These are phyloP conservation scores for Ochropacha duplaris DNA, from an alignment of 2,888 invertebrate species.

Conservation along the genomic window DNA sequence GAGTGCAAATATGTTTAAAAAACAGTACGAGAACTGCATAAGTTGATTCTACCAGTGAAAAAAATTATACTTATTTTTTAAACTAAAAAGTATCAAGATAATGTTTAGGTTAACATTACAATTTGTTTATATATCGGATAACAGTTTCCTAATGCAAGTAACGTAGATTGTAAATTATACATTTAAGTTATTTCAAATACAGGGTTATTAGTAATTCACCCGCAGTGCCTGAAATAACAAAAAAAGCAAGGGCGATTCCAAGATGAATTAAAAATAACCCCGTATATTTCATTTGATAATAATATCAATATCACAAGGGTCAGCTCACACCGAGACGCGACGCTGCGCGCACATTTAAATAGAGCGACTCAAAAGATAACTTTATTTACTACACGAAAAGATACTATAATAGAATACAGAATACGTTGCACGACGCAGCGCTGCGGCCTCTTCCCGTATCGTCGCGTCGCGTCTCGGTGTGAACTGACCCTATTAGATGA, in stretches of 20 bases:
- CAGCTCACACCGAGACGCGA: slow-evolving; percentile 19
- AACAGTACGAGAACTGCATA: neutral
- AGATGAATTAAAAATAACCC: too few relatives aligned
- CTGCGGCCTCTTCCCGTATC: too few relatives aligned
- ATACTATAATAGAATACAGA: too few relatives aligned
- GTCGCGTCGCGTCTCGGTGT: too few relatives aligned
- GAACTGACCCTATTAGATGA: neutral
- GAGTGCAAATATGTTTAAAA: neutral
- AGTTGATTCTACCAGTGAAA: neutral
- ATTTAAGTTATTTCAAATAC: neutral
- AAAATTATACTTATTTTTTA: neutral
- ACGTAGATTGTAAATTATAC: neutral
- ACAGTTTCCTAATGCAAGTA: neutral
- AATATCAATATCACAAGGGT: slow-evolving; percentile 6
- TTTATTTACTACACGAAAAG: too few relatives aligned
- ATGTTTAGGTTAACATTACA: neutral
- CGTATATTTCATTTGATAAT: too few relatives aligned
- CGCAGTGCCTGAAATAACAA: too few relatives aligned
- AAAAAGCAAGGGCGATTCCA: too few relatives aligned
- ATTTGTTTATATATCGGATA: neutral
- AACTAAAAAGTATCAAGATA: neutral
- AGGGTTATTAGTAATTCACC: too few relatives aligned
- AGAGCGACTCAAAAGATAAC: too few relatives aligned
- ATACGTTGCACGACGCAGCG: too few relatives aligned
- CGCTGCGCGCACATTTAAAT: too few relatives aligned